Percentiles rank a stretch among this genome's conserved stretches.
Conservation (phyloP, 2,797 vertebrate species). For the Ctenopoma kingsleyae region DNA sequence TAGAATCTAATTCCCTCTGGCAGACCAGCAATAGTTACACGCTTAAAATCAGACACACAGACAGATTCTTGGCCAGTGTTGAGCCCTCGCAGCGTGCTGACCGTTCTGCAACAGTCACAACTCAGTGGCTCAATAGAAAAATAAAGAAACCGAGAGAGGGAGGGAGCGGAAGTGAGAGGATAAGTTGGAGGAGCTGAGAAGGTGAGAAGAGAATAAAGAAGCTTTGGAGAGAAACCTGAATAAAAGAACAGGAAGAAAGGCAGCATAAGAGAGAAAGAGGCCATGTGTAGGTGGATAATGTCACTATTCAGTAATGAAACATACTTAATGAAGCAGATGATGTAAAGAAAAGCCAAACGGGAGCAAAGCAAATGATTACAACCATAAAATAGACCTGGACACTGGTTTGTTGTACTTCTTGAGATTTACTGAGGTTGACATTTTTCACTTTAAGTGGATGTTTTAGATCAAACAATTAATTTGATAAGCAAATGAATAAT, state of each 20-base stretch:
- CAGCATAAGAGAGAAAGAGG: neutral
- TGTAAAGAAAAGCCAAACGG: neutral
- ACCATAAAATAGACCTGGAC: neutral
- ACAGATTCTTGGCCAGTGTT: constrained; percentile 36
- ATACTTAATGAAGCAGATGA: no score
- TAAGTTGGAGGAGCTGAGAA: constrained; percentile 26
- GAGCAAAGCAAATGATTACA: neutral
- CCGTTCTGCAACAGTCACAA: constrained; percentile 47
- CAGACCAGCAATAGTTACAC: constrained; percentile 35
- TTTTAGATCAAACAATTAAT: neutral
- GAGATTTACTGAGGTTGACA: neutral
- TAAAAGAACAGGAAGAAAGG: neutral
- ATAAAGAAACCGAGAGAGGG: neutral
- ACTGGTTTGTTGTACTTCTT: neutral
- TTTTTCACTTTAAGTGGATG: neutral
- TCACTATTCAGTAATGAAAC: neutral
- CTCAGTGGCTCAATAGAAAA: constrained; percentile 42
- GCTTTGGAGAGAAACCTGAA: constrained; percentile 1
- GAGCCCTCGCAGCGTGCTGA: constrained; percentile 47
- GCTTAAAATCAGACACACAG: constrained; percentile 34
- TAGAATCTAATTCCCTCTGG: constrained; percentile 62
- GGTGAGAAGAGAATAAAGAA: constrained; percentile 10
- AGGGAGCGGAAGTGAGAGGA: constrained; percentile 38
- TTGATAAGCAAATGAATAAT: no score
- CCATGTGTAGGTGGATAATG: neutral